A percentile compares a stretch with the other conserved stretches of the same genome.
Evolutionary conservation across 2,113 vertebrate species (phyloP).

Genomic region (Pontoporia blainvillei): DNA sequence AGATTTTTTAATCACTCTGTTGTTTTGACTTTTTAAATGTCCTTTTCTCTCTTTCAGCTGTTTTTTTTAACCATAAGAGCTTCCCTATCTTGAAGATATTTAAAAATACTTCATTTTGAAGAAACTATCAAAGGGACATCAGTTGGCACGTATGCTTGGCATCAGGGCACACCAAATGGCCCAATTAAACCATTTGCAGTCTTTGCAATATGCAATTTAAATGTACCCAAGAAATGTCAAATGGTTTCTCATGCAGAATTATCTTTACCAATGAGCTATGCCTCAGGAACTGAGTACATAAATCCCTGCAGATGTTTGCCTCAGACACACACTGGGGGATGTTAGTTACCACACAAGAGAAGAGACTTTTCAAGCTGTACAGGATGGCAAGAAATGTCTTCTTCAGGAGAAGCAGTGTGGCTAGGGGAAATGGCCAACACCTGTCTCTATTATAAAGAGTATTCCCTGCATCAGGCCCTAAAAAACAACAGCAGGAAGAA

Average conservation of each 20-base stretch:
- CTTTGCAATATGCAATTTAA: constrained; percentile 8
- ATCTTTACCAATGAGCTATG: constrained; percentile 29
- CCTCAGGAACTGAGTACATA: background rate
- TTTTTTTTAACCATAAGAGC: constrained; percentile 34
- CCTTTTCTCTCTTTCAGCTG: constrained; percentile 37
- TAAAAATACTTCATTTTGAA: constrained; percentile 60
- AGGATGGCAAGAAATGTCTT: background rate
- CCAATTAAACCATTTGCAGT: constrained; percentile 35
- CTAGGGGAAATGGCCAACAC: background rate
- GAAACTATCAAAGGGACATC: constrained; percentile 57
- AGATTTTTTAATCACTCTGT: constrained; percentile 45
- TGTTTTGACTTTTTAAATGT: constrained; percentile 61
- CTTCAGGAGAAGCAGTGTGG: rapidly evolving
- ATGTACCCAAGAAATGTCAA: constrained; percentile 53
- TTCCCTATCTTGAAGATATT: constrained; percentile 54
- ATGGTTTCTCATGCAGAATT: constrained; percentile 29
- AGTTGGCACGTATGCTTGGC: constrained; percentile 38
- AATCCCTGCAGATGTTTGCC: background rate
- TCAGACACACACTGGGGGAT: background rate
- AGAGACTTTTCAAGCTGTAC: background rate
- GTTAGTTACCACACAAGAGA: background rate
- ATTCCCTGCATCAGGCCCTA: background rate
- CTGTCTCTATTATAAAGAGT: background rate
- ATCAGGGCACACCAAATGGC: constrained; percentile 51
- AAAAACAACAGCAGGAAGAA: background rate